Percentiles rank a stretch among this genome's conserved stretches.
Conservation (phyloP, 2,797 vertebrate genomes). For the Chromobotia macracanthus region DNA sequence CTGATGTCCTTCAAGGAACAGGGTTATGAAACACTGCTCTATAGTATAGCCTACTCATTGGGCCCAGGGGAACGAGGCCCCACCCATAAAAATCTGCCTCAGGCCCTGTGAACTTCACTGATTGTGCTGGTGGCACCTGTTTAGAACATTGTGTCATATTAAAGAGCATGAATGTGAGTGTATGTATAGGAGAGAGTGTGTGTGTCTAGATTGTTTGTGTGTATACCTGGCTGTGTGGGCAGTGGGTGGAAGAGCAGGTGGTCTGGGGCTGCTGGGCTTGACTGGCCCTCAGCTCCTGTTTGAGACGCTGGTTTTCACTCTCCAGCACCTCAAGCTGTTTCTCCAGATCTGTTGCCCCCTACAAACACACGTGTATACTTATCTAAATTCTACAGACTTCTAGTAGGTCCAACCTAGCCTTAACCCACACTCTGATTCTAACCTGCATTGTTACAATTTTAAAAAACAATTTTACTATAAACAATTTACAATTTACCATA, state of each 20-base stretch:
- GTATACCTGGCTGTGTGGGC: slow-evolving; percentile 81
- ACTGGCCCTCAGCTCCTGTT: slow-evolving; percentile 84
- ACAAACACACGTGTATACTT: not conserved
- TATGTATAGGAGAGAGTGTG: not conserved
- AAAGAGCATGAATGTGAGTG: not conserved
- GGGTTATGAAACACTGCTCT: not conserved
- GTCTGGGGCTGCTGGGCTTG: slow-evolving; percentile 70
- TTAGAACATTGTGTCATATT: not conserved
- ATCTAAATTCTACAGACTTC: too few species aligned
- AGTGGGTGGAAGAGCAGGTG: slow-evolving; percentile 67
- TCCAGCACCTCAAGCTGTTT: slow-evolving; percentile 90
- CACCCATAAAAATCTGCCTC: not conserved
- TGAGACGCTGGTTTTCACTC: slow-evolving; percentile 88
- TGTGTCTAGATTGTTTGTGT: not conserved
- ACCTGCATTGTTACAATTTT: too few species aligned
- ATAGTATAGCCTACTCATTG: not conserved
- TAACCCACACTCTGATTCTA: too few species aligned
- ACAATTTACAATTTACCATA: too few species aligned
- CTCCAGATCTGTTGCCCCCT: slow-evolving; percentile 92
- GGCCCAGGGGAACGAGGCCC: not conserved
- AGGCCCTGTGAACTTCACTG: not conserved
- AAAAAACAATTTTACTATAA: too few species aligned
- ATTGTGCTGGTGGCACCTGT: not conserved
- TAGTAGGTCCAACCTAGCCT: too few species aligned
- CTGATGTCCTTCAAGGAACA: not conserved